Evolutionary conservation across 2,888 invertebrate genomes (phyloP), one percentile per base, ranked within the genome.

Genomic region (Ormia ochracea): DNA sequence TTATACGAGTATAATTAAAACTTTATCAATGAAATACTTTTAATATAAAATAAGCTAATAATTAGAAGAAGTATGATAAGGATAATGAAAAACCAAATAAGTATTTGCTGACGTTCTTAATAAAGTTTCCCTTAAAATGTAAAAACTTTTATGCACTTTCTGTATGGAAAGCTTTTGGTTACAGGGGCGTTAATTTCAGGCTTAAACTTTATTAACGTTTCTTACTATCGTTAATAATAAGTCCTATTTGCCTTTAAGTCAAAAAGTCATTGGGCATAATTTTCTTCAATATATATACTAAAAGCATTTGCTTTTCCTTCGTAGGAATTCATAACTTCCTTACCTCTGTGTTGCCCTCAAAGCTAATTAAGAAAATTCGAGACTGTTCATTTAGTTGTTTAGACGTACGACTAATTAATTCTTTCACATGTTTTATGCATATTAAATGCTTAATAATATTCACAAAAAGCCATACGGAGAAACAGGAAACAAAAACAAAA

Each of bases 351-450:
- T n/a, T n/a, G 9, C 17, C 10, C 12, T 56, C 19, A 3, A 17
- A 59, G 43, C 33, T 43, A 66, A 74, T 76, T 76, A 69, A 76
- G 43, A 17, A 17, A 63, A 21, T 38, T 54, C 45, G 10, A 17
- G 10, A 10, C n/a, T 26, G 61, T 41, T 38, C 41, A 41, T 41
- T 26, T 38, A 56, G 50, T 74, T 70, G 14, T 14, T 14, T 21
- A 41, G 61, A 70, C 70, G 69, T 70, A 50, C 41, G 56, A 56
- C 69, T 74, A 78, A 79, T 79, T 79, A 79, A 74, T 79, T 69
- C 78, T 69, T 58, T 65, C 69, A 70, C 74, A 74, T 79, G 61
- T 74, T 74, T 69, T 74, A 69, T 69, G 78, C 63, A 79, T 79
- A 79, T 65, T 65, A 69, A 74, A 69, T 79, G 63, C 52, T 70